phyloP scores from a whole-genome alignment of 2,888 invertebrate species.

The Beris chalybata region DNA sequence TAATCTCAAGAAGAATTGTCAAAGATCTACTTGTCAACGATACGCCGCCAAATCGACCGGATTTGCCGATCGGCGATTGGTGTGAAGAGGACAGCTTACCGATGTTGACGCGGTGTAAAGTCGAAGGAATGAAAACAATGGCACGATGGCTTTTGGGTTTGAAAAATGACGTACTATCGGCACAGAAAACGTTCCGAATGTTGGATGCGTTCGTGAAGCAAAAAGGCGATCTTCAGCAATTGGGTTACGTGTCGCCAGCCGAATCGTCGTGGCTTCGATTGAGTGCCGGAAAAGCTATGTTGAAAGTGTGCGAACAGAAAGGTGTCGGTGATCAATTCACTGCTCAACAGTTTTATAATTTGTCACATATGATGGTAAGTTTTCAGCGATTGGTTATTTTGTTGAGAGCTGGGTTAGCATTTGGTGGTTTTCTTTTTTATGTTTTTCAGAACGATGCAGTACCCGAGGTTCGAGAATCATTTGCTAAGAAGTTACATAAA shows the following conservation, averaged over 20 bases:
- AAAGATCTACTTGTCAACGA: slow-evolving; percentile 92
- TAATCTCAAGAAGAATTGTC: slow-evolving; percentile 93
- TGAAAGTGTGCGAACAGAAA: slow-evolving; percentile 96
- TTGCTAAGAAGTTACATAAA: slow-evolving; percentile 91
- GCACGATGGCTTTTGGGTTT: slow-evolving; percentile 93
- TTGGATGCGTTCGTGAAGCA: slow-evolving; percentile 90
- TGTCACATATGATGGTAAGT: slow-evolving; percentile 85
- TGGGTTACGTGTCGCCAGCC: slow-evolving; percentile 74
- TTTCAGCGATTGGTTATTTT: slow-evolving; percentile 5
- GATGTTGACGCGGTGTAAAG: slow-evolving; percentile 87
- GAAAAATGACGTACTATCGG: slow-evolving; percentile 83
- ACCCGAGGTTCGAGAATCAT: slow-evolving; percentile 83
- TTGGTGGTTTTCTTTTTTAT: not conserved
- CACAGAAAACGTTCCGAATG: slow-evolving; percentile 93
- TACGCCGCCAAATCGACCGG: slow-evolving; percentile 60
- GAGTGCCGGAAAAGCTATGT: slow-evolving; percentile 92
- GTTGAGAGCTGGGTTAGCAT: not conserved
- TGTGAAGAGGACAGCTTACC: slow-evolving; percentile 84
- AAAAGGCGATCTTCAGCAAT: slow-evolving; percentile 81
- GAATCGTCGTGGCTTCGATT: slow-evolving; percentile 93
- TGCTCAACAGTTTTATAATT: slow-evolving; percentile 91
- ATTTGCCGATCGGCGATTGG: slow-evolving; percentile 62
- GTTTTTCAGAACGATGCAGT: slow-evolving; percentile 68
- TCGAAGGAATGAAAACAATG: slow-evolving; percentile 95
- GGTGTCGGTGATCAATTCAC: slow-evolving; percentile 94